Evolutionary conservation across 2,797 vertebrate species (phyloP), one percentile per base, ranked within the genome.

Genomic region (Clarias pachynema): DNA sequence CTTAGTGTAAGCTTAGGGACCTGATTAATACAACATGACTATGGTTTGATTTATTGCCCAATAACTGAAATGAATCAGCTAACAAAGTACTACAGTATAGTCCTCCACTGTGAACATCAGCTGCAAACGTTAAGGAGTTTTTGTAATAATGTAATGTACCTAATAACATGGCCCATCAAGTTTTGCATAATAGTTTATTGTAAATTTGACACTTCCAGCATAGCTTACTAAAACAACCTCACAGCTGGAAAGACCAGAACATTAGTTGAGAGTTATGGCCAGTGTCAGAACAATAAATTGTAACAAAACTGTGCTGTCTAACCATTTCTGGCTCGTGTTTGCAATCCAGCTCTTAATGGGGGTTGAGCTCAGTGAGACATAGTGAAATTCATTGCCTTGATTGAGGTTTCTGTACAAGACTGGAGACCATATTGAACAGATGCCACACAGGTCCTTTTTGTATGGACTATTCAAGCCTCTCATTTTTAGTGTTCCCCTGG

Each of bases 401-500:
- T 81, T 56, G 31, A 86, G 70, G 62, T 78, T 74, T 78, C 74
- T 34, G 72, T 80, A 73, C 63, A 79, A 77, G 80, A 59, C 85
- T 63, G 75, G 74, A 77, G 74, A 84, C 78, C 62, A 66, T 82
- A 56, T 63, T 66, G 53, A 89, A 86, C 40, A 20, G 69, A 81
- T 84, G 59, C 80, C 62, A 84, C 83, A 83, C 83, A 79, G 84
- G 78, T 77, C 85, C 75, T 79, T 87, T 88, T 87, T 88, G 87
- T 87, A 84, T 65, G 74, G 68, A 81, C 62, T 72, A 56, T 83
- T 75, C 84, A 85, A 66, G 84, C 79, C 77, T 82, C 66, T 86
- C 69, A 85, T 86, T 73, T 83, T 87, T 84, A 90, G 70, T 79
- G 34, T 81, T 81, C 87, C 81, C 49, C 1, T 40, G 59, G 68